Conservation (phyloP, 2,113 vertebrate genomes). For the mouse (Mus musculus) region GRCm39 chr12:106160001-106160500, state of each 20-base stretch:
- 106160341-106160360: constrained; percentile 87
- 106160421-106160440: constrained; percentile 92
- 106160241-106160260: background rate
- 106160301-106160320: background rate
- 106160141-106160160: constrained; percentile 35
- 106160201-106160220: constrained; percentile 65
- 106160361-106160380: constrained; percentile 99
- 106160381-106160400: constrained; percentile 99
- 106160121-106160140: background rate
- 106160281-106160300: constrained; percentile 39
- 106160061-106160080: background rate
- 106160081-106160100: background rate
- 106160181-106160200: constrained; percentile 69
- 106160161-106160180: constrained; percentile 60
- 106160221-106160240: constrained; percentile 47
- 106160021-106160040: background rate
- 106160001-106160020: no score
- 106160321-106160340: constrained; percentile 50
- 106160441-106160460: constrained; percentile 99
- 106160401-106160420: constrained; percentile 97
- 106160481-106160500: constrained; percentile 98
- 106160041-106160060: background rate
- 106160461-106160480: constrained; percentile 95
- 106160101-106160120: background rate
- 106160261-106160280: constrained; percentile 41